These are phyloP conservation scores for Volucella inflata DNA, from an alignment of 2,888 invertebrate species.

Conservation along the genomic window DNA sequence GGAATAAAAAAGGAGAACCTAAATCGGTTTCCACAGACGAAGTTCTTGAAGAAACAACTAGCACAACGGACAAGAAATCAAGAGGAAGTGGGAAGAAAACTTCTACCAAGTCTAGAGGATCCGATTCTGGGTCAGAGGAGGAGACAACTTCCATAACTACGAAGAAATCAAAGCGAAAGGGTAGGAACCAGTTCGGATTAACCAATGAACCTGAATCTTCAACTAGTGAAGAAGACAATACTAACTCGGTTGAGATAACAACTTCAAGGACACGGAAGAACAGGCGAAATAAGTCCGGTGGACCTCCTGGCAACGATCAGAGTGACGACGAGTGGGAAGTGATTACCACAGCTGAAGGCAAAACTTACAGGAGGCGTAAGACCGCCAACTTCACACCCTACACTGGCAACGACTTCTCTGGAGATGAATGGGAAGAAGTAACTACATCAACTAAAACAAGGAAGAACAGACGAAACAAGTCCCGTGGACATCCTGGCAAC, in stretches of 20 bases:
- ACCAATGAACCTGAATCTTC: too few relatives aligned
- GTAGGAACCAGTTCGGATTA: too few relatives aligned
- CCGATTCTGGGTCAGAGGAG: slow-evolving; percentile 2
- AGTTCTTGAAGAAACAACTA: background rate
- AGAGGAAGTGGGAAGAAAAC: background rate
- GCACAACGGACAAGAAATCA: background rate
- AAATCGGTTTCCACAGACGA: slow-evolving; percentile 6
- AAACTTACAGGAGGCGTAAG: background rate
- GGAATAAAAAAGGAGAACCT: too few relatives aligned
- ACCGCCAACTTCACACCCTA: background rate
- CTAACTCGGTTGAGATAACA: too few relatives aligned
- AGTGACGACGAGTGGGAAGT: background rate
- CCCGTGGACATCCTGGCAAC: too few relatives aligned
- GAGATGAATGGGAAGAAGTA: background rate
- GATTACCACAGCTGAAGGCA: background rate
- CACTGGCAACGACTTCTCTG: background rate
- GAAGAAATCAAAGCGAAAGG: too few relatives aligned
- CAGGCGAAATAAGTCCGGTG: background rate
- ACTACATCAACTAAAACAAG: background rate
- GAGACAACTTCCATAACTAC: slow-evolving; percentile 8
- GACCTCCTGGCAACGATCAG: background rate
- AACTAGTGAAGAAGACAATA: too few relatives aligned
- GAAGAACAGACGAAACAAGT: background rate
- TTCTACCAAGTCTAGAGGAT: background rate
- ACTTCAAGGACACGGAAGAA: background rate